These are phyloP conservation scores for Tricholaema leucomelas DNA, from an alignment of 2,113 vertebrate species.

Conservation along the genomic window DNA sequence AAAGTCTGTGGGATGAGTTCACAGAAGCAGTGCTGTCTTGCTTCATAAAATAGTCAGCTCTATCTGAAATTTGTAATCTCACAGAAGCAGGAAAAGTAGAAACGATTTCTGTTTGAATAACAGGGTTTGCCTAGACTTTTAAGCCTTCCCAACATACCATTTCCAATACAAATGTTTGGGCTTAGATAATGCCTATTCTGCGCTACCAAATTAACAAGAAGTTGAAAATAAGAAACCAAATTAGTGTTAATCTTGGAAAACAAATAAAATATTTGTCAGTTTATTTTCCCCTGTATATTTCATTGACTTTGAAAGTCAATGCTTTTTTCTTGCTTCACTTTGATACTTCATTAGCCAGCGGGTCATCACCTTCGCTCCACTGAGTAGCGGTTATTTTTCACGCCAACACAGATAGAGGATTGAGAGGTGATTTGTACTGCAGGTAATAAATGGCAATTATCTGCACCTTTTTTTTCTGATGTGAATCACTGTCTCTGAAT, in stretches of 20 bases:
- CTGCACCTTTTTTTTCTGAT: constrained; percentile 24
- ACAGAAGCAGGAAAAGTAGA: neutral
- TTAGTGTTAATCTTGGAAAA: neutral
- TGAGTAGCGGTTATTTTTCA: constrained; percentile 19
- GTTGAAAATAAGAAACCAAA: neutral
- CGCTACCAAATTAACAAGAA: neutral
- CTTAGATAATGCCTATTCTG: neutral
- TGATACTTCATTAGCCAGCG: constrained; percentile 30
- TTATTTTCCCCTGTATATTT: neutral
- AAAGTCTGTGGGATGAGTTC: neutral
- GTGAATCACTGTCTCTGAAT: constrained; percentile 4
- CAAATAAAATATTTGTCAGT: neutral
- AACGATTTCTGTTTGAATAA: neutral
- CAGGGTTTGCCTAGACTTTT: neutral
- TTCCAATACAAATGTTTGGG: neutral
- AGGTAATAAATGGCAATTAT: constrained; percentile 50
- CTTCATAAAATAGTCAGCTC: neutral
- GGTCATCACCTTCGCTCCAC: neutral
- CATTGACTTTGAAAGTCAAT: constrained; percentile 14
- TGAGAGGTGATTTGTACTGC: constrained; percentile 13
- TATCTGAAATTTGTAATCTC: neutral
- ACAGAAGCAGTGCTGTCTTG: neutral
- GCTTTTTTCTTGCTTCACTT: neutral
- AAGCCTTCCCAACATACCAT: neutral
- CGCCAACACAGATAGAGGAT: neutral